phyloP scores from a whole-genome alignment of 2,113 vertebrate genomes.

The Proteles cristata region DNA sequence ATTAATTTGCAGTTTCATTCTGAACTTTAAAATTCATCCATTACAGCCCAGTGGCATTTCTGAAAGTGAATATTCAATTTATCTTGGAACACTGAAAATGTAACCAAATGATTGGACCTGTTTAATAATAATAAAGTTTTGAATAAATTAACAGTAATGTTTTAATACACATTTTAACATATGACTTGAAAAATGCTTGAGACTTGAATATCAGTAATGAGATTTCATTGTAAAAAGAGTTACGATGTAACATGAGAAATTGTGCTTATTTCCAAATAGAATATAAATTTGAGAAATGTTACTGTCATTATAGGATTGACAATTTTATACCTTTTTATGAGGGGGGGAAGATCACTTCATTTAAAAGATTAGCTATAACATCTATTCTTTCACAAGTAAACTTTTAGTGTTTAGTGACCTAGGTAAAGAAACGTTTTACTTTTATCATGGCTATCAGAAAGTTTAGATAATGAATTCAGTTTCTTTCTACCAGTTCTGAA shows the following conservation, averaged over 20 bases:
- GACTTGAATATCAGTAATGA: background rate
- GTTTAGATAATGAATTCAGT: slow-evolving; percentile 52
- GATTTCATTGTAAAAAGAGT: background rate
- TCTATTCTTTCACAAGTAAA: background rate
- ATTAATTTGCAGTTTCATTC: slow-evolving; percentile 64
- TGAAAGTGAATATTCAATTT: background rate
- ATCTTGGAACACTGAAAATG: background rate
- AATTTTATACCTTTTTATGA: background rate
- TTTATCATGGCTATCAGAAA: background rate
- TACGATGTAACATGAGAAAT: background rate
- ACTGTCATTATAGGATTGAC: background rate
- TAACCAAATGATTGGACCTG: background rate
- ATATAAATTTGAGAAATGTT: background rate
- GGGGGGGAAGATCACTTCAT: background rate
- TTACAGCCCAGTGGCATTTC: slow-evolving; percentile 49
- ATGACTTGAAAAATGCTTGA: background rate
- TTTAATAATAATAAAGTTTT: slow-evolving; percentile 27
- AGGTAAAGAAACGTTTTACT: background rate
- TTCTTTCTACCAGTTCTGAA: slow-evolving; percentile 49
- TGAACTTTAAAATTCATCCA: slow-evolving; percentile 31
- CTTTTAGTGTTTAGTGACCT: background rate
- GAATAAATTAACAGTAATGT: background rate
- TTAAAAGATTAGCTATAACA: background rate
- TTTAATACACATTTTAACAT: background rate
- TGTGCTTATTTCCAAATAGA: background rate